Evolutionary conservation across 2,888 invertebrate species (phyloP), one percentile per base, ranked within the genome.

Genomic region (Mactromeris polynyma): DNA sequence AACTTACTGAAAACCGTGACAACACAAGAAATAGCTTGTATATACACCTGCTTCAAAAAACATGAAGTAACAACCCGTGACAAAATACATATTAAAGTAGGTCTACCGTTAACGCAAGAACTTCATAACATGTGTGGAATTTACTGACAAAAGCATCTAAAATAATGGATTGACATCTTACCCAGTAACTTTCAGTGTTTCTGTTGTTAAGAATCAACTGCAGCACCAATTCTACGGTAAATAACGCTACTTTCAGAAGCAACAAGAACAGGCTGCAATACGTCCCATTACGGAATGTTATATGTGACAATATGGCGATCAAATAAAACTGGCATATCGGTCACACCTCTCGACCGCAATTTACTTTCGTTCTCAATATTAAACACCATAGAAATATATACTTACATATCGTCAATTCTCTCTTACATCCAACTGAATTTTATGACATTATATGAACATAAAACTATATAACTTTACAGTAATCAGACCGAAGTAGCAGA

Each of bases 291-390:
- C 33, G 51, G 73, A 73, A 73, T 73, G 73, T 73, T 36, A 36
- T 31, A 9, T 33, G 73, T 36, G 46, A 81, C 81, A 86, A 86
- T 64, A 86, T 86, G 86, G 86, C 86, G 86, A 81, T 73, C 31
- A 46, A 19, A 40, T 42, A 7, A n/a, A 36, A 69, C n/a, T 64
- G 17, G 54, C 40, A 69, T 77, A 51, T 81, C 69, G 86, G 86
- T 81, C 86, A 86, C 86, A 86, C 77, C 86, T 86, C 51, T 51
- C 51, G n/a, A 33, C 33, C 80, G 26, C 1, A 58, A 42, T 40
- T 77, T 54, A 87, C 82, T 86, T 86, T 82, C 86, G 82, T 33
- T 87, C 82, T 87, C 77, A 38, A 19, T 0, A 54, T 36, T 3
- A 77, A 36, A 9, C 33, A 33, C 1, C 19, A 33, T 33, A 14